Percentiles rank a stretch among this genome's conserved stretches.
Conservation (phyloP, 1,140 invertebrate genomes). For the Danaus melanippus region DNA sequence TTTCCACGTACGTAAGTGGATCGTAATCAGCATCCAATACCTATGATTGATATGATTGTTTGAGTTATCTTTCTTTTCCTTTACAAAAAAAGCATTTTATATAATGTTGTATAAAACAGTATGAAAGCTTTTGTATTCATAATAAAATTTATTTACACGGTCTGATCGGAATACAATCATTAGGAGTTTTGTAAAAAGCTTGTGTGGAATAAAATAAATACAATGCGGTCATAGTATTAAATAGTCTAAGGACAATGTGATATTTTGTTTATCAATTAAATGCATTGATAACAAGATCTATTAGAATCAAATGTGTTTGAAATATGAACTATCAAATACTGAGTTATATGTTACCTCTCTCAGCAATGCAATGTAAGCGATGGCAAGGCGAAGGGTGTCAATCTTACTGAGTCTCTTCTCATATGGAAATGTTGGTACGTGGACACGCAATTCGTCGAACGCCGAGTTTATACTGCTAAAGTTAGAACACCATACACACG, state of each 20-base stretch:
- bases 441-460: slow-evolving; percentile 94
- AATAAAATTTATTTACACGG: no score
- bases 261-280: no score
- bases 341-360: slow-evolving; percentile 74
- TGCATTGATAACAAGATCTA: no score
- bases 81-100: slow-evolving; percentile 12
- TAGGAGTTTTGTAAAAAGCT: no score
- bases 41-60: slow-evolving; percentile 20
- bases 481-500: slow-evolving; percentile 55
- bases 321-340: no score
- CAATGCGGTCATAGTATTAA: no score
- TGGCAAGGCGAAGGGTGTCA: slow-evolving; percentile 94
- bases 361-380: slow-evolving; percentile 96
- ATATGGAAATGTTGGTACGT: slow-evolving; percentile 98
- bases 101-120: not conserved
- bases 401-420: slow-evolving; percentile 98
- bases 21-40: slow-evolving; percentile 92
- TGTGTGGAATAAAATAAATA: no score
- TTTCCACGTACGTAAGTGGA: slow-evolving; percentile 94
- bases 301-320: no score
- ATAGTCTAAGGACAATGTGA: no score
- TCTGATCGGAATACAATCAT: no score
- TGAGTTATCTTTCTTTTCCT: no score
- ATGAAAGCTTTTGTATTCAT: slow-evolving; percentile 8
- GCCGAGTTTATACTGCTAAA: slow-evolving; percentile 98